Conservation (phyloP, 2,797 vertebrate genomes). For the Uromys caudimaculatus region DNA sequence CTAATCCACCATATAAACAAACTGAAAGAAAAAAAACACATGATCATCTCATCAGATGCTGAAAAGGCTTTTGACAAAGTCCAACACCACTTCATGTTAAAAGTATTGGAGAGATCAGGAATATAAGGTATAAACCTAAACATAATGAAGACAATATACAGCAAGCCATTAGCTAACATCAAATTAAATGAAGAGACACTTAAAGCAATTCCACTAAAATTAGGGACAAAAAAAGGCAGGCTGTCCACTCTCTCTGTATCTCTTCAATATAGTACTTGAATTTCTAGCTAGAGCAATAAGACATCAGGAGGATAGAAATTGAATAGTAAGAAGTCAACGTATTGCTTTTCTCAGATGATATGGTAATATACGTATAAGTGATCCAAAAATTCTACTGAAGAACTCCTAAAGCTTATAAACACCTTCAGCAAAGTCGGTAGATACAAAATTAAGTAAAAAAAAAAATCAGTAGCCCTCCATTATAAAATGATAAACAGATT, state of each 20-base stretch:
- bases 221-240: too few species aligned
- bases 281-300: neutral
- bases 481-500: too few species aligned
- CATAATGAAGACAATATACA: neutral
- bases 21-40: neutral
- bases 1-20: neutral
- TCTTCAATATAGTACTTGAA: too few species aligned
- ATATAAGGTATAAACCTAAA: neutral
- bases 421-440: neutral
- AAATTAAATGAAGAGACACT: too few species aligned
- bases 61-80: neutral
- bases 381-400: neutral
- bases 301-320: neutral
- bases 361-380: neutral
- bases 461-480: neutral
- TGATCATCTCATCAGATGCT: neutral
- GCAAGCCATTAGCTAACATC: too few species aligned
- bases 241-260: too few species aligned
- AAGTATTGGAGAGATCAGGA: neutral
- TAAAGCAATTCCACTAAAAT: too few species aligned
- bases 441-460: neutral
- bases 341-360: neutral
- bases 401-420: neutral
- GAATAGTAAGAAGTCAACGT: neutral
- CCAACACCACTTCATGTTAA: neutral